Percentiles rank a stretch among this genome's conserved stretches.
These are phyloP conservation scores for Trematomus bernacchii DNA, from an alignment of 2,797 vertebrate genomes.

Conservation along the genomic window DNA sequence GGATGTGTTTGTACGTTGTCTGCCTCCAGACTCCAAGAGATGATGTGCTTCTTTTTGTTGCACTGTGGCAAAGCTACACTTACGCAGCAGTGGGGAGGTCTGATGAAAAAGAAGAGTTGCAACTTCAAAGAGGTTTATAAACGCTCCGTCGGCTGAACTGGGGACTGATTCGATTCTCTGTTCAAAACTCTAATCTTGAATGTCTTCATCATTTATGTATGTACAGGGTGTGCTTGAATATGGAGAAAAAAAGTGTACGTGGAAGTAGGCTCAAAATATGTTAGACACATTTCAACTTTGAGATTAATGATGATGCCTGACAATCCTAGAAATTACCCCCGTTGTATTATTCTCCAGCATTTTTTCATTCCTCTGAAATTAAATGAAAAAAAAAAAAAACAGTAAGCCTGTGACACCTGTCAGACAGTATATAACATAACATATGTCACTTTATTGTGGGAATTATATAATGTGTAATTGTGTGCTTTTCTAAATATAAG, in stretches of 20 bases:
- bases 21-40: slow-evolving; percentile 49
- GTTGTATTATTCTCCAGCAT: background rate
- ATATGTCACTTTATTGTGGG: slow-evolving; percentile 33
- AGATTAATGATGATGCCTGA: background rate
- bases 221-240: background rate
- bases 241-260: background rate
- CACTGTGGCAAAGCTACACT: slow-evolving; percentile 57
- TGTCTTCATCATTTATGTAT: background rate
- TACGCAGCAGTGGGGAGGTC: slow-evolving; percentile 45
- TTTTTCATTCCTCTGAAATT: background rate
- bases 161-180: background rate
- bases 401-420: slow-evolving; percentile 41
- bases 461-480: background rate
- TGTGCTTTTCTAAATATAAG: background rate
- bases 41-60: slow-evolving; percentile 29
- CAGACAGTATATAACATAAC: background rate
- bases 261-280: background rate
- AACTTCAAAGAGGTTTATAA: slow-evolving; percentile 62
- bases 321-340: background rate
- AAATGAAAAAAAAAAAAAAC: background rate
- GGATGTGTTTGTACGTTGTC: slow-evolving; percentile 50
- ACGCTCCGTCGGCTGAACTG: background rate
- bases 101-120: slow-evolving; percentile 49
- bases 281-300: slow-evolving; percentile 8
- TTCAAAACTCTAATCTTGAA: background rate